A percentile compares a stretch with the other conserved stretches of the same genome.
phyloP scores from a whole-genome alignment of 2,888 invertebrate genomes.

The Altica lythri region DNA sequence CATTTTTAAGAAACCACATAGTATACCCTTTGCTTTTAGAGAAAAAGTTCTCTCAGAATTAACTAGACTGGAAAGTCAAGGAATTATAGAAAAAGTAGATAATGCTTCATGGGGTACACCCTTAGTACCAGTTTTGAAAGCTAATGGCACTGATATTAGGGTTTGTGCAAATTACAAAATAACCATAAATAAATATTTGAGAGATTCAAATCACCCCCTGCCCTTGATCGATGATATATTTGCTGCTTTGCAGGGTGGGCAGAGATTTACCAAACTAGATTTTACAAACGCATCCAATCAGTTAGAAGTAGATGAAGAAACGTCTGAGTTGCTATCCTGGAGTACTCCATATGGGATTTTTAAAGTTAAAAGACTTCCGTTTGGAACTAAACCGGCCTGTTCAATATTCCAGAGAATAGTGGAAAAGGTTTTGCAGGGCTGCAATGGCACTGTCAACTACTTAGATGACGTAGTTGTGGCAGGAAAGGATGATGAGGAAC shows the following conservation, averaged over 20 bases:
- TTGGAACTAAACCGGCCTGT: slow-evolving; percentile 50
- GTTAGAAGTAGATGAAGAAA: neutral
- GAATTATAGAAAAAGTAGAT: slow-evolving; percentile 4
- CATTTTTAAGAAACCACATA: slow-evolving; percentile 17
- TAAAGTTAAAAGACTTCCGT: slow-evolving; percentile 36
- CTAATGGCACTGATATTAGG: slow-evolving; percentile 24
- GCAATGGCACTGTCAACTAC: slow-evolving; percentile 30
- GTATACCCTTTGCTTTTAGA: slow-evolving; percentile 15
- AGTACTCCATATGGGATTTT: too few species aligned
- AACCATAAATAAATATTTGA: slow-evolving; percentile 39
- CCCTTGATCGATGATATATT: slow-evolving; percentile 25
- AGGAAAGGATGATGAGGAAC: slow-evolving; percentile 22
- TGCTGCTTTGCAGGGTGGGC: slow-evolving; percentile 23
- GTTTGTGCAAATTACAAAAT: slow-evolving; percentile 43
- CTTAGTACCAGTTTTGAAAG: slow-evolving; percentile 28
- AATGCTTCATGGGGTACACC: slow-evolving; percentile 29
- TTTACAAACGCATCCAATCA: slow-evolving; percentile 16
- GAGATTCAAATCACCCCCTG: slow-evolving; percentile 28
- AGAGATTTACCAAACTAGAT: slow-evolving; percentile 16
- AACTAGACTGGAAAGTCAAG: slow-evolving; percentile 18
- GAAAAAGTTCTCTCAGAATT: slow-evolving; percentile 20
- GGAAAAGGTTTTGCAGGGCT: slow-evolving; percentile 35
- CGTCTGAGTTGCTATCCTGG: neutral
- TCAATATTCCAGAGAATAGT: slow-evolving; percentile 51
- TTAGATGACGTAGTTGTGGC: slow-evolving; percentile 36